Percentiles rank a stretch among this genome's conserved stretches.
Conservation (phyloP, 2,888 invertebrate genomes). For the Malachius bipustulatus region DNA sequence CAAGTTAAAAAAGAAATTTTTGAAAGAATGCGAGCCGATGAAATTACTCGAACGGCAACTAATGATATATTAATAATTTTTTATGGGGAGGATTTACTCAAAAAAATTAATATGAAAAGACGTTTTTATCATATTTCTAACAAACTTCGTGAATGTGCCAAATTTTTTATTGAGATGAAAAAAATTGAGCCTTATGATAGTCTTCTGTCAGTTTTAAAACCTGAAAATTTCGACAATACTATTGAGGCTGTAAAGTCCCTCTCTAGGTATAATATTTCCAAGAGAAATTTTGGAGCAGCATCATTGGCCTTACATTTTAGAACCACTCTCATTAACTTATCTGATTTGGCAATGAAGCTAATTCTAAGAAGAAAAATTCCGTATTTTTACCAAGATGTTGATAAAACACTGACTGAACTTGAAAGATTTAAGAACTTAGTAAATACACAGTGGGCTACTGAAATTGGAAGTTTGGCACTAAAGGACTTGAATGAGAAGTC, state of each 20-base stretch:
- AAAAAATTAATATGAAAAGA: slow-evolving; percentile 7
- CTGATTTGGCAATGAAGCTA: background rate
- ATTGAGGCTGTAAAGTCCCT: slow-evolving; percentile 12
- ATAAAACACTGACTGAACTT: slow-evolving; percentile 1
- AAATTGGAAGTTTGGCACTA: slow-evolving; percentile 15
- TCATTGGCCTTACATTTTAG: background rate
- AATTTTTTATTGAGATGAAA: background rate
- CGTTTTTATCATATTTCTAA: background rate
- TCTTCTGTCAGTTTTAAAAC: background rate
- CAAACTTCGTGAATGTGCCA: background rate
- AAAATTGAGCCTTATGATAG: background rate
- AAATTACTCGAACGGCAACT: slow-evolving; percentile 10
- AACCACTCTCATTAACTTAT: background rate
- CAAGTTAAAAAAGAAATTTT: slow-evolving; percentile 11
- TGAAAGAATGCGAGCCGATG: slow-evolving; percentile 8
- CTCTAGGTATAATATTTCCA: background rate
- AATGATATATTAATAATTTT: slow-evolving; percentile 12
- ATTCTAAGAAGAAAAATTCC: slow-evolving; percentile 4
- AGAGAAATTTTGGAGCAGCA: slow-evolving; percentile 2
- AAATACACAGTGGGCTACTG: slow-evolving; percentile 14
- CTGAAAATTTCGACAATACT: slow-evolving; percentile 11
- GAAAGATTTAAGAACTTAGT: slow-evolving; percentile 14
- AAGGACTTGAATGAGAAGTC: slow-evolving; percentile 15
- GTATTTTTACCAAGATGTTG: background rate
- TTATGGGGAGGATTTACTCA: slow-evolving; percentile 10